Evolutionary conservation across 2,888 invertebrate genomes (phyloP).

Genomic region (Drosophila pseudotalamancana): DNA sequence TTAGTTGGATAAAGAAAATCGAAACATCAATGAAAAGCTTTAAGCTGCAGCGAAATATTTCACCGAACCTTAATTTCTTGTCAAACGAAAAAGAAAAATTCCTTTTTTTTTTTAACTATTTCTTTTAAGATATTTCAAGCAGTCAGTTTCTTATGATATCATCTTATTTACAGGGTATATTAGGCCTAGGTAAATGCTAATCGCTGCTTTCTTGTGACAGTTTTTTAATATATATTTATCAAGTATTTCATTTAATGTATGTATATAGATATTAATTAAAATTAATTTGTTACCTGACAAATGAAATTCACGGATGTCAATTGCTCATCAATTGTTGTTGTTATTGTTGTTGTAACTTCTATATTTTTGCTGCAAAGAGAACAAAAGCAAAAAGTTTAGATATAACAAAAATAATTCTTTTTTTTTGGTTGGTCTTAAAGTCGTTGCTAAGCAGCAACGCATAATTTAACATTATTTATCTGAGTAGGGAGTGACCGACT

Average conservation of each 20-base stretch:
- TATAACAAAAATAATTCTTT: conserved; percentile 1
- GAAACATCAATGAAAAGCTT: background rate
- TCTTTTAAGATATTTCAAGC: too few species aligned
- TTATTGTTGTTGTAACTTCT: background rate
- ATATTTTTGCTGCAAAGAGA: conserved; percentile 33
- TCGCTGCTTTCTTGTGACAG: too few species aligned
- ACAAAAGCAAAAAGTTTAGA: conserved; percentile 1
- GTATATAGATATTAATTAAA: background rate
- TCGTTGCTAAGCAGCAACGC: conserved; percentile 18
- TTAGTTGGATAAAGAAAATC: background rate
- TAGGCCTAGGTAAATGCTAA: too few species aligned
- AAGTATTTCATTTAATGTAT: too few species aligned
- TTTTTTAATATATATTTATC: too few species aligned
- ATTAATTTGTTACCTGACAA: conserved; percentile 19
- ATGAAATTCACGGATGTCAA: conserved; percentile 15
- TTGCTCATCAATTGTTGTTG: conserved; percentile 5
- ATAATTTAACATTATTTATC: conserved; percentile 13
- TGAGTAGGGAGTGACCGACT: background rate
- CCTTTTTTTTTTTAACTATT: too few species aligned
- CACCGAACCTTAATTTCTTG: too few species aligned
- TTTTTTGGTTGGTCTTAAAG: conserved; percentile 22
- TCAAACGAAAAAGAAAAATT: background rate
- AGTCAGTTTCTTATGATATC: too few species aligned
- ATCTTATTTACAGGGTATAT: too few species aligned
- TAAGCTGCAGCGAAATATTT: too few species aligned